These are phyloP conservation scores for Agrotis ipsilon DNA, from an alignment of 2,888 invertebrate species.

Conservation along the genomic window DNA sequence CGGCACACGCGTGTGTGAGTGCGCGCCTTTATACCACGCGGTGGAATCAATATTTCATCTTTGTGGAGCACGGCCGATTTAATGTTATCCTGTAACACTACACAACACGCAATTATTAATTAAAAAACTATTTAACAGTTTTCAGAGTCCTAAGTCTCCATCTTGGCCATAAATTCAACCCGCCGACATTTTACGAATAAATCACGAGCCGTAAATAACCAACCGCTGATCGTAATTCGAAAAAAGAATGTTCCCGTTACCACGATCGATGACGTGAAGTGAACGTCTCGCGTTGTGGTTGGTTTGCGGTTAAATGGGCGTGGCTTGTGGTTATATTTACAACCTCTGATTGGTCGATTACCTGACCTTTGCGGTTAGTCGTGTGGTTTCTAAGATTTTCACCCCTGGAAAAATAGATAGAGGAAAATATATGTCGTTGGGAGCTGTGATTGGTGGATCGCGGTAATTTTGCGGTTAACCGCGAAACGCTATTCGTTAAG, in stretches of 20 bases:
- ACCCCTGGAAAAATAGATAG: slow-evolving; percentile 89
- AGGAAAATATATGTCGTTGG: slow-evolving; percentile 84
- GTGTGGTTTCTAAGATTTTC: slow-evolving; percentile 92
- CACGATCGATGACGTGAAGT: slow-evolving; percentile 86
- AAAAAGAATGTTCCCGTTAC: slow-evolving; percentile 82
- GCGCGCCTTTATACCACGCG: slow-evolving; percentile 82
- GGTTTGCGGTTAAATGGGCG: slow-evolving; percentile 93
- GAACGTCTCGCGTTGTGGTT: slow-evolving; percentile 91
- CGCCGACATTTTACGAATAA: slow-evolving; percentile 58
- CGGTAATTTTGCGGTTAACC: slow-evolving; percentile 89
- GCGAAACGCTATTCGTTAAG: slow-evolving; percentile 89
- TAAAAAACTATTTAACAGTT: slow-evolving; percentile 39
- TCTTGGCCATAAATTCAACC: slow-evolving; percentile 29
- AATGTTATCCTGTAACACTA: slow-evolving; percentile 47
- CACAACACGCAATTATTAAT: slow-evolving; percentile 15
- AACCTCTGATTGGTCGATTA: slow-evolving; percentile 91
- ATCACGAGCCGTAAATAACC: slow-evolving; percentile 71
- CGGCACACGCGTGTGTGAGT: slow-evolving; percentile 80
- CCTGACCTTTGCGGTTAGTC: slow-evolving; percentile 91
- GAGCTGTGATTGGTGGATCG: slow-evolving; percentile 84
- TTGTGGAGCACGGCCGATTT: slow-evolving; percentile 78
- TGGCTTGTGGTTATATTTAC: slow-evolving; percentile 92
- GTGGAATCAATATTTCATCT: slow-evolving; percentile 90
- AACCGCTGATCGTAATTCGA: slow-evolving; percentile 72
- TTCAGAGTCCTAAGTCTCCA: slow-evolving; percentile 6